These are phyloP conservation scores for Drosophila mettleri DNA, from an alignment of 2,888 invertebrate genomes.

Conservation along the genomic window DNA sequence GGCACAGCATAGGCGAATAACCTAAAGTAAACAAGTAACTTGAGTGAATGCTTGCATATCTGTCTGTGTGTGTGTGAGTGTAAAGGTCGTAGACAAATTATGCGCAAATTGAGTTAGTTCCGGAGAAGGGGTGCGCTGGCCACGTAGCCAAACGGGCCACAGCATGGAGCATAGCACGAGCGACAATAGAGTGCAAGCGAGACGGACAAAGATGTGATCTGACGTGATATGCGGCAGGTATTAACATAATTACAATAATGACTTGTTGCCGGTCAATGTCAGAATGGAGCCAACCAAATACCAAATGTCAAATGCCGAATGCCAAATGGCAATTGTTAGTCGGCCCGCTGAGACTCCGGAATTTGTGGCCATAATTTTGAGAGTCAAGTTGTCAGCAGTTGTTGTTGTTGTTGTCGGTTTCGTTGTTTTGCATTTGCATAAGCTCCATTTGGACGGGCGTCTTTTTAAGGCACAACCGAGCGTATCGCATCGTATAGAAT, in stretches of 20 bases:
- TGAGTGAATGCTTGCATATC: background rate
- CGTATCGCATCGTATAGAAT: background rate
- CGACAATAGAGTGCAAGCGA: background rate
- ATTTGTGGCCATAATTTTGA: conserved; percentile 56
- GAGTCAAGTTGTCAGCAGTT: conserved; percentile 51
- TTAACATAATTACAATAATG: conserved; percentile 78
- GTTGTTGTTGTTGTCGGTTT: conserved; percentile 2
- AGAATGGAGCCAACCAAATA: conserved; percentile 33
- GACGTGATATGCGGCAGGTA: conserved; percentile 31
- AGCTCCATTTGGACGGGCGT: conserved; percentile 13
- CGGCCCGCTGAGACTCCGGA: conserved; percentile 31
- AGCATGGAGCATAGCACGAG: too few species aligned
- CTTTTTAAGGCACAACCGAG: conserved; percentile 25
- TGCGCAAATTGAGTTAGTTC: conserved; percentile 68
- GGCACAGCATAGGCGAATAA: too few species aligned
- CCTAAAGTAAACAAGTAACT: background rate
- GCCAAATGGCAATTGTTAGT: conserved; percentile 1
- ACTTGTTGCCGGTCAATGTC: conserved; percentile 66
- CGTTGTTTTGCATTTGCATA: conserved; percentile 44
- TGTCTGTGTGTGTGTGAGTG: conserved; percentile 24
- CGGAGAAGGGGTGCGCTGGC: conserved; percentile 26
- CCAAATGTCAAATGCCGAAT: conserved; percentile 4
- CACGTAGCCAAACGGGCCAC: conserved; percentile 20
- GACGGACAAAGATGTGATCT: conserved; percentile 9
- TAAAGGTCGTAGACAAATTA: conserved; percentile 66